Evolutionary conservation across 2,113 vertebrate genomes (phyloP).

Genomic region (Strigops habroptila): DNA sequence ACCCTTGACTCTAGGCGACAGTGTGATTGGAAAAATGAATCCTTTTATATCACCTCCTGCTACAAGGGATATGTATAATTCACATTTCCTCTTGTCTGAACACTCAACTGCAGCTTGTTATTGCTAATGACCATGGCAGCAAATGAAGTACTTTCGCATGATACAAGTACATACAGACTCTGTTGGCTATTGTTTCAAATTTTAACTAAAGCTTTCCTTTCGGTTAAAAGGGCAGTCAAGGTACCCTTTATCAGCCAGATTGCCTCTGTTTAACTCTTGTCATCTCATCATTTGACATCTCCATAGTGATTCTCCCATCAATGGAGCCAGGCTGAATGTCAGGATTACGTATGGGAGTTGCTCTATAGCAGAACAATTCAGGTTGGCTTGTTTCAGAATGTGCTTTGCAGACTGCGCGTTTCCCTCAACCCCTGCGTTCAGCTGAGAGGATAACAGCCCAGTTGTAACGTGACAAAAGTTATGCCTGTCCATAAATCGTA

Average conservation of each 20-base stretch:
- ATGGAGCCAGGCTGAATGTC: neutral
- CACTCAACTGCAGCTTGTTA: neutral
- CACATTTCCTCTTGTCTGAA: neutral
- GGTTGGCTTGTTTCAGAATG: neutral
- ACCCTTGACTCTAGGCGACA: neutral
- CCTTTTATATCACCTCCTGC: neutral
- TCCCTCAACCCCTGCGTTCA: neutral
- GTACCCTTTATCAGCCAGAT: neutral
- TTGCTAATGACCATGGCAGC: neutral
- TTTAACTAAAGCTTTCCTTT: neutral
- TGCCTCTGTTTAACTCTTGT: neutral
- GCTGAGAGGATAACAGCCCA: neutral
- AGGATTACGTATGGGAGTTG: neutral
- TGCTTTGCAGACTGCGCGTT: conserved; percentile 4
- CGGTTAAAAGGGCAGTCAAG: neutral
- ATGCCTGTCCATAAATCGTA: neutral
- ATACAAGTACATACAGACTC: neutral
- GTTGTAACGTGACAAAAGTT: neutral
- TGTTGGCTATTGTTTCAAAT: neutral
- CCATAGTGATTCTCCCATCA: neutral
- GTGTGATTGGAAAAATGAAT: neutral
- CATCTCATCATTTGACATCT: neutral
- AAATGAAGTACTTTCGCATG: neutral
- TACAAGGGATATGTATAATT: neutral
- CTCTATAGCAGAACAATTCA: neutral